These are phyloP conservation scores for Boloria selene DNA, from an alignment of 2,888 invertebrate species.

Conservation along the genomic window DNA sequence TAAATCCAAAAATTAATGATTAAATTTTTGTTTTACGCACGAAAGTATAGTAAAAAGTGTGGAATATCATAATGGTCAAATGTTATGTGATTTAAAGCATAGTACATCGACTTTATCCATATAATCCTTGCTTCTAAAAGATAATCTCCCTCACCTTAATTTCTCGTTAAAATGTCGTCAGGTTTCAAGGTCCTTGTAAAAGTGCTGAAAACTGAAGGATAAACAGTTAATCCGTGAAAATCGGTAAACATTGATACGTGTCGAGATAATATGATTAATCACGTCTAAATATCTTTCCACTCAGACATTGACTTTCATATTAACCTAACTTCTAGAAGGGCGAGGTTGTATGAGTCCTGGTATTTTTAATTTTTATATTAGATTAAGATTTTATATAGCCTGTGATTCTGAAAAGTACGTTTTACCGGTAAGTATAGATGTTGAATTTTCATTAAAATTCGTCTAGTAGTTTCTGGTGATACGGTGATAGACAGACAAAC, in stretches of 20 bases:
- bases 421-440: too few relatives aligned
- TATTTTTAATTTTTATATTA: too few relatives aligned
- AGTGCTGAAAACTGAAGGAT: constrained; percentile 51
- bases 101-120: constrained; percentile 7
- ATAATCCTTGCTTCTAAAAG: constrained; percentile 25
- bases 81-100: constrained; percentile 6
- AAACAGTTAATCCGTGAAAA: constrained; percentile 63
- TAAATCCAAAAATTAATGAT: too few relatives aligned
- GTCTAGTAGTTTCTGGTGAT: too few relatives aligned
- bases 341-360: not conserved
- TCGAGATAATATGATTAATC: constrained; percentile 74
- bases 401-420: too few relatives aligned
- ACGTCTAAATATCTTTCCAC: constrained; percentile 54
- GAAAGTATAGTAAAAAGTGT: not conserved
- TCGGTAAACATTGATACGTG: constrained; percentile 68
- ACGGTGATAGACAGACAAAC: too few relatives aligned
- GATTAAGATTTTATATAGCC: too few relatives aligned
- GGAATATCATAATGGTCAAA: not conserved
- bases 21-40: too few relatives aligned
- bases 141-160: constrained; percentile 38
- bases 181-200: constrained; percentile 55
- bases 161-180: constrained; percentile 39
- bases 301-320: constrained; percentile 7
- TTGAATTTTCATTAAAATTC: too few relatives aligned
- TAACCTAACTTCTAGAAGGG: constrained; percentile 2